A percentile compares a stretch with the other conserved stretches of the same genome.
phyloP scores from a whole-genome alignment of 2,888 invertebrate species.

The Acanthosepion pharaonis region DNA sequence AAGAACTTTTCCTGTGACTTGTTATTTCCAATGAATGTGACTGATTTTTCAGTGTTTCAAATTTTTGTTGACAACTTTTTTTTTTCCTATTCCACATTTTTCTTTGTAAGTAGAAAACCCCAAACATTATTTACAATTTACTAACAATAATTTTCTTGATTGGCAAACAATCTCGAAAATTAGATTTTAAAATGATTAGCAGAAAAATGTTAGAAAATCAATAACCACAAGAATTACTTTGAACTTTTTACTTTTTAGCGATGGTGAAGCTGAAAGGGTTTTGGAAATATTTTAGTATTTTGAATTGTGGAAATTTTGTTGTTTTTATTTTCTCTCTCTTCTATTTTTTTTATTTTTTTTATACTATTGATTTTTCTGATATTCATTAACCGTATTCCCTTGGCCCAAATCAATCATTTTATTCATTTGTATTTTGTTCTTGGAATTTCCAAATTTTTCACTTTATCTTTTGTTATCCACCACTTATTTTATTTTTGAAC shows the following conservation, averaged over 20 bases:
- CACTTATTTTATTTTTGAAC: too few relatives aligned
- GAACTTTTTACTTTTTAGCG: not conserved
- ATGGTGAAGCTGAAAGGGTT: too few relatives aligned
- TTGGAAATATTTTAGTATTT: conserved; percentile 6
- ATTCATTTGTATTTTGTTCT: too few relatives aligned
- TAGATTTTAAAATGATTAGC: not conserved
- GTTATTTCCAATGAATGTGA: not conserved
- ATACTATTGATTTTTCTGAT: too few relatives aligned
- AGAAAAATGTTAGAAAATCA: not conserved
- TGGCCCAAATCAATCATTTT: too few relatives aligned
- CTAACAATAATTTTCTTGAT: not conserved
- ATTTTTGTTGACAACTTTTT: not conserved
- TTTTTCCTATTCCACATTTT: not conserved
- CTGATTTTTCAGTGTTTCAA: not conserved
- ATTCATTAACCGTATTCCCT: too few relatives aligned
- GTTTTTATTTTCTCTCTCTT: not conserved
- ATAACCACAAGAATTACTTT: not conserved
- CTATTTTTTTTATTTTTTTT: not conserved
- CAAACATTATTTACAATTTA: not conserved
- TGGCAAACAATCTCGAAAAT: not conserved
- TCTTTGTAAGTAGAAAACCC: not conserved
- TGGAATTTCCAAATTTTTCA: too few relatives aligned
- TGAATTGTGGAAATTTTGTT: not conserved
- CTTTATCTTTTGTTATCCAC: too few relatives aligned
- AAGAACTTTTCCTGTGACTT: not conserved